Percentiles rank a stretch among this genome's conserved stretches.
Conservation (phyloP, 2,888 invertebrate genomes). For the Miltochrista miniata region DNA sequence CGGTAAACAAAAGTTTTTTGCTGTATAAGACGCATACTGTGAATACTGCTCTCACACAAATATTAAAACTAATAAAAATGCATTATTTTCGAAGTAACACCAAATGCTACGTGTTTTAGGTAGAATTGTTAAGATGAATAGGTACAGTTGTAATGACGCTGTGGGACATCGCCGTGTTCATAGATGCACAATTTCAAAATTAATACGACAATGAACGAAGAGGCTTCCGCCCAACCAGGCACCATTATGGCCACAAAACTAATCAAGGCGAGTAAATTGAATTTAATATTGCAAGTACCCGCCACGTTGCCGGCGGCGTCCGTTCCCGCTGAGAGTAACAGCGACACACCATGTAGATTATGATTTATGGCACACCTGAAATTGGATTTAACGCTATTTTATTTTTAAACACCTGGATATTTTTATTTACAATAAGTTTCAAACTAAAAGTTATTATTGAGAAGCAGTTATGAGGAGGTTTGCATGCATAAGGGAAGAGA, state of each 20-base stretch:
- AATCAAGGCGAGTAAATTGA: constrained; percentile 75
- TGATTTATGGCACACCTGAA: constrained; percentile 41
- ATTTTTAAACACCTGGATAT: constrained; percentile 20
- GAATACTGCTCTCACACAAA: background rate
- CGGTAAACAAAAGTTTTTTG: too few relatives aligned
- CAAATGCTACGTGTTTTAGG: background rate
- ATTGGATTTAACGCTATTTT: constrained; percentile 25
- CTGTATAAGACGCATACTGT: too few relatives aligned
- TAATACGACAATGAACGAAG: constrained; percentile 49
- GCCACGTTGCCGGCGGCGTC: constrained; percentile 12
- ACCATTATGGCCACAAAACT: constrained; percentile 63
- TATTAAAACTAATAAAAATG: background rate
- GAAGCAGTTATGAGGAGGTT: too few relatives aligned
- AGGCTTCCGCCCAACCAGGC: constrained; percentile 49
- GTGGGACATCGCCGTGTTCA: constrained; percentile 4
- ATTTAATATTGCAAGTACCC: constrained; percentile 71
- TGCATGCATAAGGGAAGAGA: too few relatives aligned
- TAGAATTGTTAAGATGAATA: constrained; percentile 6
- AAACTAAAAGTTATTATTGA: too few relatives aligned
- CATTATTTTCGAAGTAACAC: background rate
- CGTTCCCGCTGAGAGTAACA: constrained; percentile 31
- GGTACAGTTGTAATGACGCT: constrained; percentile 22
- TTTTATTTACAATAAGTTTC: too few relatives aligned
- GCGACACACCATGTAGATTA: constrained; percentile 43
- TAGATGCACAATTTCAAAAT: constrained; percentile 34